Conservation (phyloP, 1,140 invertebrate species). For the Apolygus lucorum region DNA sequence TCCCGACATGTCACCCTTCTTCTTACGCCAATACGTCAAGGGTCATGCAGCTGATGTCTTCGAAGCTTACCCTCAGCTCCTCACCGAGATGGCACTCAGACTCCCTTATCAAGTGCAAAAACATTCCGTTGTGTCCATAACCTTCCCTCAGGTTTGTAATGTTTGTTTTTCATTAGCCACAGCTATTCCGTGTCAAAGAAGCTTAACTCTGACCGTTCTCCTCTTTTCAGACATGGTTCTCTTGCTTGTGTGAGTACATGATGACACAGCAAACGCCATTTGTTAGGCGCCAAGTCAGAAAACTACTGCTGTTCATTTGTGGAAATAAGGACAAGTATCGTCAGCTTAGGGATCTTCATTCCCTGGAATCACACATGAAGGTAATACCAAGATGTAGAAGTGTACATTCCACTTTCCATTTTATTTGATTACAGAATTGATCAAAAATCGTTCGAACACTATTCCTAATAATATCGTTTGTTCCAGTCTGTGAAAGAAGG, state of each 20-base stretch:
- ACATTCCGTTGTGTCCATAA: slow-evolving; percentile 46
- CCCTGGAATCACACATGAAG: slow-evolving; percentile 70
- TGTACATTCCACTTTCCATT: too few relatives aligned
- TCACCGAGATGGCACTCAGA: slow-evolving; percentile 90
- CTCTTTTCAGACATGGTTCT: slow-evolving; percentile 54
- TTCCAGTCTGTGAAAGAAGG: slow-evolving; percentile 39
- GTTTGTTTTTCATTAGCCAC: too few relatives aligned
- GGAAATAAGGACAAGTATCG: slow-evolving; percentile 94
- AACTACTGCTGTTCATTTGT: slow-evolving; percentile 85
- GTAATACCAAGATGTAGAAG: too few relatives aligned
- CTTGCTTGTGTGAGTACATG: slow-evolving; percentile 90
- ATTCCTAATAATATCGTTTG: too few relatives aligned
- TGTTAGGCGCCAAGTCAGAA: slow-evolving; percentile 69
- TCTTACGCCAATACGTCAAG: slow-evolving; percentile 86
- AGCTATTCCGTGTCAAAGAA: too few relatives aligned
- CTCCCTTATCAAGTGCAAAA: slow-evolving; percentile 89
- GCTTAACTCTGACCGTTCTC: too few relatives aligned
- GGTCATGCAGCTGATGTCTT: slow-evolving; percentile 86
- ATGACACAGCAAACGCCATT: slow-evolving; percentile 79
- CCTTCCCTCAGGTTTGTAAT: slow-evolving; percentile 45
- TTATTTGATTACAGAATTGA: too few relatives aligned
- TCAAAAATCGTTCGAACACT: too few relatives aligned
- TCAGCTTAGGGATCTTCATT: slow-evolving; percentile 85
- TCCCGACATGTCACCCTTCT: slow-evolving; percentile 93
- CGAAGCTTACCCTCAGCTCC: slow-evolving; percentile 80